Conservation (phyloP, 2,888 invertebrate genomes). For the Lepidocyrtoides sp. region DNA sequence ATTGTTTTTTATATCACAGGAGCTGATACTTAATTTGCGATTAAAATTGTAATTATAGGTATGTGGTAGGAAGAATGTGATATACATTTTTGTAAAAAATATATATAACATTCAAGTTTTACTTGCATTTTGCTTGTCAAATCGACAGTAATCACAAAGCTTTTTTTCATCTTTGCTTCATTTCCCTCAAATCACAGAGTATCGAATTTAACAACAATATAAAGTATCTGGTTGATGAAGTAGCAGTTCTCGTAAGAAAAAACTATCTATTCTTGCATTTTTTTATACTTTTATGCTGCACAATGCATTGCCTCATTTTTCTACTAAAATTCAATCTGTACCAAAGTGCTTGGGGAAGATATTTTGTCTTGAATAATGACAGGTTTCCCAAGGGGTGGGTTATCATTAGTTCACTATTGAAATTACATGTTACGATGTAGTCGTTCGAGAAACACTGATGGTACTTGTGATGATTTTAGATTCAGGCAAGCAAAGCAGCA, state of each 20-base stretch:
- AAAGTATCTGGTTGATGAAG: not conserved
- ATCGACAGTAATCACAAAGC: conserved; percentile 25
- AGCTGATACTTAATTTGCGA: too few relatives aligned
- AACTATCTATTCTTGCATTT: not conserved
- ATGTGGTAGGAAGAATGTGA: too few relatives aligned
- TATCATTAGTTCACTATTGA: conserved; percentile 79
- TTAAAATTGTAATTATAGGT: not conserved
- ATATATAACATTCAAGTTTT: too few relatives aligned
- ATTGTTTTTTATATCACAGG: too few relatives aligned
- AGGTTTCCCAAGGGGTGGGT: conserved; percentile 81
- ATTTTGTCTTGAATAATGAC: conserved; percentile 81
- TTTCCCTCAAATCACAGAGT: conserved; percentile 37
- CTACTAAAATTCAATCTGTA: not conserved
- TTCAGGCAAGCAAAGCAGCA: too few relatives aligned
- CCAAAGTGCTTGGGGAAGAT: not conserved
- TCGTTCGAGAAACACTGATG: not conserved
- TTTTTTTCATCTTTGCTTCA: conserved; percentile 29
- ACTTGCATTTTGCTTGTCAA: too few relatives aligned
- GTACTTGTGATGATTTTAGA: not conserved
- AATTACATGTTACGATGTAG: conserved; percentile 53
- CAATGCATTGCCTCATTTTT: not conserved
- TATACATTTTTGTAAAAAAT: too few relatives aligned
- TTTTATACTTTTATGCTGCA: not conserved
- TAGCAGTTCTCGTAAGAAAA: not conserved
- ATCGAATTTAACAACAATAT: conserved; percentile 23